These are phyloP conservation scores for Melanerpes aurifrons DNA, from an alignment of 2,113 vertebrate genomes.

Conservation along the genomic window DNA sequence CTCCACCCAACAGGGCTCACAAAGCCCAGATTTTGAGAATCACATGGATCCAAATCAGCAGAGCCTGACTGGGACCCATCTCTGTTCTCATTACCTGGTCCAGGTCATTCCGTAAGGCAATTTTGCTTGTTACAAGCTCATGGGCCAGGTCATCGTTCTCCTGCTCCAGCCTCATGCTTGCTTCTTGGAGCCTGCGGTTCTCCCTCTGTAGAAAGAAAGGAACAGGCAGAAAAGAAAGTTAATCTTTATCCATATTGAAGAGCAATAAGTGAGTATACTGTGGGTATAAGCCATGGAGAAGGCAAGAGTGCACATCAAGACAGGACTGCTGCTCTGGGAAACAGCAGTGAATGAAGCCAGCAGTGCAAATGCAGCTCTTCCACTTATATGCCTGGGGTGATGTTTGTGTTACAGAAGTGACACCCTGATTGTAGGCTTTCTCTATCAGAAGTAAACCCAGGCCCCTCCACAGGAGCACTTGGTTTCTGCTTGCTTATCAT, in stretches of 20 bases:
- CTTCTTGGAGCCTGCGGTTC: slow-evolving; percentile 96
- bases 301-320: slow-evolving; percentile 63
- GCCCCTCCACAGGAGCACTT: neutral
- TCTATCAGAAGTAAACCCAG: neutral
- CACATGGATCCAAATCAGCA: neutral
- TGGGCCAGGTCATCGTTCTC: slow-evolving; percentile 98
- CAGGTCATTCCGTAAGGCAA: slow-evolving; percentile 93
- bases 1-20: neutral
- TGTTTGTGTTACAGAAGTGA: neutral
- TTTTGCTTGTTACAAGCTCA: slow-evolving; percentile 98
- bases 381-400: neutral
- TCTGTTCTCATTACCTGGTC: slow-evolving; percentile 86
- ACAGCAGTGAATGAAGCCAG: slow-evolving; percentile 73
- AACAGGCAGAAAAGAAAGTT: slow-evolving; percentile 39
- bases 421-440: neutral
- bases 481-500: neutral
- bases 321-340: slow-evolving; percentile 68
- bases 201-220: slow-evolving; percentile 84
- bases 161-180: slow-evolving; percentile 97
- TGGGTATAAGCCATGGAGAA: neutral
- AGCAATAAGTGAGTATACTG: neutral
- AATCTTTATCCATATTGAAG: neutral
- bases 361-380: slow-evolving; percentile 59
- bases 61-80: neutral
- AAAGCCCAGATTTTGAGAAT: neutral